Base-by-base conservation (phyloP, 2,888 invertebrate species). In the Agrochola lychnidis region DNA sequence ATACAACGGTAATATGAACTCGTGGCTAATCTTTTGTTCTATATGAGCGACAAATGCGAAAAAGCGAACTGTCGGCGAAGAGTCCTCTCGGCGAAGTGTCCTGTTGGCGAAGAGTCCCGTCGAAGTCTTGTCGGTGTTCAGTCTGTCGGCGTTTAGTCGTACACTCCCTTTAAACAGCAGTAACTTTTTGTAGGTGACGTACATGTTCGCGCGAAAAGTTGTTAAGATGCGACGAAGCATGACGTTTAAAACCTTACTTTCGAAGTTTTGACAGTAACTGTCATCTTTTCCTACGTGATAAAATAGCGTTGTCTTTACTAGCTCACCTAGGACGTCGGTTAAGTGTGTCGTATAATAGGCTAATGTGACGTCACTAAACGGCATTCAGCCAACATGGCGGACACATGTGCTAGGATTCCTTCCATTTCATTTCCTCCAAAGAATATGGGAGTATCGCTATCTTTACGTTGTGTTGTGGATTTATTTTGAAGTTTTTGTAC, bases 351-450 rank as follows among this genome's bases (percentile, higher is more conserved):
- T 77, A 63, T 82, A 76, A 78, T 76, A 85, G 56, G 56, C 64
- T 86, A 79, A 77, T 73, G 70, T 83, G 84, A 76, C 77, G 84
- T 86, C 84, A 79, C 85, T 36, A 25, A 70, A 68, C 63, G 57
- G 75, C 48, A 70, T 76, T 71, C 62, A 68, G 61, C 68, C 70
- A 82, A 79, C 67, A 86, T 79, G 79, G 76, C 73, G 73, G 63
- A 51, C 79, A 75, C 73, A 84, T 85, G 83, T 67, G 75, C 66
- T 36, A 14, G 19, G 22, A 76, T 73, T 79, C 68, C 72, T 86
- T 86, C 76, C 79, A 57, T 57, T 70, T 74, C 84, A 84, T 86
- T 86, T 79, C 73, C 84, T 76, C 57, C 36, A 40, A 80, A 76
- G 67, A 71, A 64, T 73, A 70, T 76, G 22, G 40, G 19, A 66